phyloP scores from a whole-genome alignment of 2,888 invertebrate genomes.

The Clusia tigrina region DNA sequence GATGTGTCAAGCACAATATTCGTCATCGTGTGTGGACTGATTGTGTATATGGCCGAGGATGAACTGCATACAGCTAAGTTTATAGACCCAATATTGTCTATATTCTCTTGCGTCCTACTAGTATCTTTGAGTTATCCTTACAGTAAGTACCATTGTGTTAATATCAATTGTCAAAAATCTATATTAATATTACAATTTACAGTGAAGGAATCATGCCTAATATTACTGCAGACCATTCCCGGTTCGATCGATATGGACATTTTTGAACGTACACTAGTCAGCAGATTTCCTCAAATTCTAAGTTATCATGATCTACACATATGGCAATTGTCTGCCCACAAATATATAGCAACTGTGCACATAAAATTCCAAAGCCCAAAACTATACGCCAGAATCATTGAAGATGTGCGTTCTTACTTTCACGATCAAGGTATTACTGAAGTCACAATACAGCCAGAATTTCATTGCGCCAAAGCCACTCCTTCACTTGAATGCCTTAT shows the following conservation, averaged over 20 bases:
- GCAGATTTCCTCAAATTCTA: conserved; percentile 74
- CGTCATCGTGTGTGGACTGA: conserved; percentile 73
- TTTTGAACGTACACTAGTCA: conserved; percentile 71
- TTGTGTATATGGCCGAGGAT: conserved; percentile 69
- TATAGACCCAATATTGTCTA: conserved; percentile 78
- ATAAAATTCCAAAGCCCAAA: conserved; percentile 75
- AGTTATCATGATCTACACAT: conserved; percentile 89
- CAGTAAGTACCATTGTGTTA: conserved; percentile 70
- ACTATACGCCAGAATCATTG: conserved; percentile 68
- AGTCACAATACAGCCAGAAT: conserved; percentile 89
- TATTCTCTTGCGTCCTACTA: conserved; percentile 76
- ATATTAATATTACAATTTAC: conserved; percentile 35
- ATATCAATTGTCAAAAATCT: not conserved
- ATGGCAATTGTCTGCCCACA: conserved; percentile 83
- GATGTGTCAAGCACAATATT: conserved; percentile 76
- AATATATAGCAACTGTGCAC: conserved; percentile 85
- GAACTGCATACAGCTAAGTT: conserved; percentile 72
- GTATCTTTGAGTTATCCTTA: conserved; percentile 82
- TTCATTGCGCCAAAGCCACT: conserved; percentile 61
- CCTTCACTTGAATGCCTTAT: conserved; percentile 56
- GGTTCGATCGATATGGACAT: conserved; percentile 82
- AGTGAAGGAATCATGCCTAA: conserved; percentile 90
- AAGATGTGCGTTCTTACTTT: conserved; percentile 77
- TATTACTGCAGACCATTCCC: conserved; percentile 91
- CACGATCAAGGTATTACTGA: conserved; percentile 81